Conservation (phyloP, 2,113 vertebrate species). For the Protobothrops flavoviridis region DNA sequence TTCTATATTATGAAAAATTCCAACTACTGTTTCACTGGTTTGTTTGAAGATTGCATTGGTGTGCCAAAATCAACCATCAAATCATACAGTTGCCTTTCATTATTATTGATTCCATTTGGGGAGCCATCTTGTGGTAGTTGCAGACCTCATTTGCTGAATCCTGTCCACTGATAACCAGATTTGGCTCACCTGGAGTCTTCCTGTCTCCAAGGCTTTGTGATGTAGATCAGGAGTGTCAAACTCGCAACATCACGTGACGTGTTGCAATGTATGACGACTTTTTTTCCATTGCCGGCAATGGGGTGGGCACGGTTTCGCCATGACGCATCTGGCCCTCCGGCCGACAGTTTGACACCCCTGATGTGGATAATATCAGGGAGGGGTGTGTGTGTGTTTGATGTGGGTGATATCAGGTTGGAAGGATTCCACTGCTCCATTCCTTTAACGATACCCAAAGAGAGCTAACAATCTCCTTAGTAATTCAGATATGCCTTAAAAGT, state of each 20-base stretch:
- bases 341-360: too few species aligned
- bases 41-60: background rate
- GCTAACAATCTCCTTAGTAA: background rate
- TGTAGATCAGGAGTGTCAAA: background rate
- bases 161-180: background rate
- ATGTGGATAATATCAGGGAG: too few species aligned
- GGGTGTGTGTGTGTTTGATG: background rate
- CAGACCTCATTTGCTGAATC: background rate
- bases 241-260: too few species aligned
- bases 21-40: background rate
- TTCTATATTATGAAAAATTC: background rate
- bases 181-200: background rate
- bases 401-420: background rate
- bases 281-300: too few species aligned
- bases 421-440: background rate
- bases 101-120: background rate
- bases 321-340: too few species aligned
- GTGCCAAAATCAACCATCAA: background rate
- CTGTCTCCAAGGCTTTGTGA: background rate
- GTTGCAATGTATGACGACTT: too few species aligned
- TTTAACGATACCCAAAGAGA: background rate
- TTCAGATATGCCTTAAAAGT: background rate
- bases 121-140: background rate
- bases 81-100: background rate
- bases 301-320: too few species aligned